Evolutionary conservation across 2,113 vertebrate species (phyloP), one percentile per base, ranked within the genome.

Genomic region (Sapajus apella): DNA sequence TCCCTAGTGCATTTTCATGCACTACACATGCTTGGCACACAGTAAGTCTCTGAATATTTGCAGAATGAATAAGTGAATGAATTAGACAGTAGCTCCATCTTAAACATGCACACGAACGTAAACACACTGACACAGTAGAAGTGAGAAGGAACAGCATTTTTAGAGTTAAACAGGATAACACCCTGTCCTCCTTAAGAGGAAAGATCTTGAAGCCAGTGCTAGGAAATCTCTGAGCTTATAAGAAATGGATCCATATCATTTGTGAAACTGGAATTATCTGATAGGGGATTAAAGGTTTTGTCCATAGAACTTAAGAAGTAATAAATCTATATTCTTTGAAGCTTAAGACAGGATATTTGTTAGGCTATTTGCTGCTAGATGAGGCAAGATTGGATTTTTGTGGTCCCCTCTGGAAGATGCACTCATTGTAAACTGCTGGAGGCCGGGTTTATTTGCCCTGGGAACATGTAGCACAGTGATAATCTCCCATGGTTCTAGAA

Each of bases 191-290:
- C 9, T 73, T 73, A 68, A 73, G 4, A 50, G 90, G 55, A 91
- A 56, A 37, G 64, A 56, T 82, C 47, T 82, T 58, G 25, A 58
- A 61, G 3, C 30, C 25, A 32, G 20, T 61, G 8, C 11, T 50
- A 75, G 86, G 47, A 82, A 79, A 56, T 90, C 40, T 87, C 79
- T 94, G 84, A 84, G 80, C 0, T 20, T 64, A 20, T 13, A 58
- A 32, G n/a, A 94, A 93, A 87, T 90, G 20, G 43, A 43, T 73
- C 30, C 35, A 77, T 7, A 32, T 87, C 50, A 47, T 81, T 90
- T 97, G 70, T 92, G 50, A 75, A 96, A 85, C 87, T 95, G 50
- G 45, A 87, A n/a, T 96, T 76, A 76, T 79, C 84, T 81, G 81
- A 75, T 21, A 76, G 37, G 18, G 7, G 35, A 73, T 87, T 90